Evolutionary conservation across 2,888 invertebrate species (phyloP).

Genomic region (Xiphydria camelus): DNA sequence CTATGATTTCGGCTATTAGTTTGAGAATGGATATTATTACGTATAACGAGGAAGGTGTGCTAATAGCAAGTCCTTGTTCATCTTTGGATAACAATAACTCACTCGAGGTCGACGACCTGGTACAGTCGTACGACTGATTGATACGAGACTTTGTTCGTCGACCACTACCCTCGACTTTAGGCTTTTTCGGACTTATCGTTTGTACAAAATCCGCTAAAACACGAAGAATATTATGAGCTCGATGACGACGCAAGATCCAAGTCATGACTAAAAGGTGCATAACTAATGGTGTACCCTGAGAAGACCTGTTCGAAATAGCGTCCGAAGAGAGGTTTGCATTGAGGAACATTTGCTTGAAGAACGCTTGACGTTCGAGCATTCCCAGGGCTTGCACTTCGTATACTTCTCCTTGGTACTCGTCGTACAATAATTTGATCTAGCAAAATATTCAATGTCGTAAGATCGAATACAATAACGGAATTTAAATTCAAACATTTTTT

Average conservation of each 20-base stretch:
- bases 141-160: conserved; percentile 20
- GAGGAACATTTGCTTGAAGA: conserved; percentile 46
- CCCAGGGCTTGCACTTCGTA: conserved; percentile 36
- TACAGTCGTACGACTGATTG: background rate
- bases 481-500: background rate
- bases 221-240: background rate
- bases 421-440: conserved; percentile 44
- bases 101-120: background rate
- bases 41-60: no score
- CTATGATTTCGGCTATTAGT: conserved; percentile 3
- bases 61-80: no score
- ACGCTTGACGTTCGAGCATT: conserved; percentile 39
- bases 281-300: conserved; percentile 40
- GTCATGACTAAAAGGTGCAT: no score
- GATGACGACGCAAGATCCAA: no score
- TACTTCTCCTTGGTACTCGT: conserved; percentile 45
- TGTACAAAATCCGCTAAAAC: conserved; percentile 29
- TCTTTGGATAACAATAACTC: background rate
- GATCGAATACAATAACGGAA: background rate
- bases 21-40: no score
- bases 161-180: conserved; percentile 22
- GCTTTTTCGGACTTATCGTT: conserved; percentile 23
- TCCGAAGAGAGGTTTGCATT: conserved; percentile 26
- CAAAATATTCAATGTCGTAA: no score
- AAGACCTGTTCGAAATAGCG: conserved; percentile 39